Evolutionary conservation across 2,113 vertebrate species (phyloP), one percentile per base, ranked within the genome.

Genomic region (Colossoma macropomum): DNA sequence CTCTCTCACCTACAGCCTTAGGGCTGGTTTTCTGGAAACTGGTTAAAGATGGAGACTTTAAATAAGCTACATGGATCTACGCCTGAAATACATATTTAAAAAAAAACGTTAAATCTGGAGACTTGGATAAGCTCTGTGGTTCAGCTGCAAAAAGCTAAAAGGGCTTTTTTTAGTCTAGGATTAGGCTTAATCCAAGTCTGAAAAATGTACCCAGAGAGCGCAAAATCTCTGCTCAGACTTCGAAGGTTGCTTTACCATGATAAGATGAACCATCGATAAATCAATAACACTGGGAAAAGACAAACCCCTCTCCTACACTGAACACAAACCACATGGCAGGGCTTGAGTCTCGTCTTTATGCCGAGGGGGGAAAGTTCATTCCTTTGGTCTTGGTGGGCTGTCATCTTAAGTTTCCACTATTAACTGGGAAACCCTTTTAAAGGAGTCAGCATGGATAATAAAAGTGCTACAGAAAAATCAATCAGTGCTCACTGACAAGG

Each of bases 341-440:
- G 32, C 63, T 34, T 34, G 23, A 65, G 27, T n/a, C 28, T 13
- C 52, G 50, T 56, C 73, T 63, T 16, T 21, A 69, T 48, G 60
- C 38, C 9, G 41, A 45, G 10, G 41, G 41, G 41, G 41, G 7
- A 45, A 45, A 45, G 41, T 25, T 12, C 41, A 56, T 60, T 34
- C 77, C 76, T 79, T 84, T 34, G 77, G 41, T 60, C 27, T 66
- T 75, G 50, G 56, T 66, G 62, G 41, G 23, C 7, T 5, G 69
- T 50, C 32, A 75, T 48, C 62, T 75, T 62, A 63, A 50, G 45
- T 68, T 69, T 79, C 70, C 28, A 56, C 56, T 80, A 76, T 80
- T 80, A 52, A 52, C 73, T 54, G 17, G 52, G 28, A 70, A 82
- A 59, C n/a, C 7, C 25, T 54, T 82, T 66, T 54, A 38, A 81